Base-by-base conservation (phyloP, 2,797 vertebrate genomes). In the Silurus aristotelis region DNA sequence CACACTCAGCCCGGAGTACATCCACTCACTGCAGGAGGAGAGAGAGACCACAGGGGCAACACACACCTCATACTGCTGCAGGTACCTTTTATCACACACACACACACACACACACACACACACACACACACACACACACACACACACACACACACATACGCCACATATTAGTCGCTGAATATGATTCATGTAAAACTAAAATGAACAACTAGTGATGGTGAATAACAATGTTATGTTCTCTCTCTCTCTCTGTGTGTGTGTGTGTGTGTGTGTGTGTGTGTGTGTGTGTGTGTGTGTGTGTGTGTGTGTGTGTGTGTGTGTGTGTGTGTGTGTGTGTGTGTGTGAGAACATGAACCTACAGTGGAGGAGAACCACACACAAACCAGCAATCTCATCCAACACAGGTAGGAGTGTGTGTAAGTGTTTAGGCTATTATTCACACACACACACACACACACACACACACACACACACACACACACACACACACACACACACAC, bases 1-100 rank as follows among this genome's bases (percentile, higher is more conserved):
- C 90, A 94, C 97, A 90, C 96, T 98, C 91, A 97, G 97, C 13
- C 95, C 96, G 83, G 92, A 96, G 84, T 95, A 97, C 89, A 96
- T 98, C 89, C 96, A 95, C 86, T 96, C 97, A 1, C 95, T 99
- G 85, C 96, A 48, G 88, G 86, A 89, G 82, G 89, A 87, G 68
- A 63, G 58, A n/a, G 56, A 80, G 79, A 82, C 60, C 20, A 6
- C 6, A 64, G 38, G 43, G 2, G 25, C 19, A 25, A 77, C 55
- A 61, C 66, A 80, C 66, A 85, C 52, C n/a, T 6, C 22, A 14
- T 2, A 22, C 52, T 58, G 55, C 43, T 20, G 6, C 81, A 13
- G 43, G 70, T 27, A 61, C 38, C 31, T 31, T 31, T 43, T 22
- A 20, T n/a, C 71, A n/a, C 25, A 12, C 66, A 52, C 67, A 77